Evolutionary conservation across 2,888 invertebrate species (phyloP).

Genomic region (Coenonympha arcania): DNA sequence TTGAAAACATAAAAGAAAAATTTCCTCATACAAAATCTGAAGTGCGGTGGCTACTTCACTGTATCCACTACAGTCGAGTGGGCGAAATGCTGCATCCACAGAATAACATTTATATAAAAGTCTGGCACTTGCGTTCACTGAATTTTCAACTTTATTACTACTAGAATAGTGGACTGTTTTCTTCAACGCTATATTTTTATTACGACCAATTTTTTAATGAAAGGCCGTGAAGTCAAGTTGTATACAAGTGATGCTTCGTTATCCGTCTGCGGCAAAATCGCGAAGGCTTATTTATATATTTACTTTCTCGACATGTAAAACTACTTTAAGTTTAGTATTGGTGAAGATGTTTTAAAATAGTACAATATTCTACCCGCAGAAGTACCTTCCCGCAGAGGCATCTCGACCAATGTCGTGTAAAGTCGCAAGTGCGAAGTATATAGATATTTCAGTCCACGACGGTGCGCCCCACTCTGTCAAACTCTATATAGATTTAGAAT

Average conservation of each 20-base stretch:
- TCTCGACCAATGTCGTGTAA: too few relatives aligned
- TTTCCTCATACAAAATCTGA: conserved; percentile 32
- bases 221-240: conserved; percentile 25
- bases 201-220: conserved; percentile 30
- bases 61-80: conserved; percentile 24
- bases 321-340: background rate
- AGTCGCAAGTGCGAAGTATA: too few relatives aligned
- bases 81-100: conserved; percentile 27
- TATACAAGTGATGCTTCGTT: conserved; percentile 33
- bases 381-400: too few relatives aligned
- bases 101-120: conserved; percentile 30
- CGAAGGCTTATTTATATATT: conserved; percentile 9
- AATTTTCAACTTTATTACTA: conserved; percentile 18
- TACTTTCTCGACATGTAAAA: background rate
- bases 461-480: too few relatives aligned
- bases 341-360: too few relatives aligned
- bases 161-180: conserved; percentile 10
- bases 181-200: conserved; percentile 7
- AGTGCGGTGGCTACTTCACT: conserved; percentile 32
- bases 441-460: too few relatives aligned
- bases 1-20: conserved; percentile 17
- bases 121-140: conserved; percentile 7
- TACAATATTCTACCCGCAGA: too few relatives aligned
- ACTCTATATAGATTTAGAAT: too few relatives aligned
- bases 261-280: conserved; percentile 30